These are phyloP conservation scores for Acrossocheilus wenchowensis DNA, from an alignment of 2,797 vertebrate genomes.

Conservation along the genomic window DNA sequence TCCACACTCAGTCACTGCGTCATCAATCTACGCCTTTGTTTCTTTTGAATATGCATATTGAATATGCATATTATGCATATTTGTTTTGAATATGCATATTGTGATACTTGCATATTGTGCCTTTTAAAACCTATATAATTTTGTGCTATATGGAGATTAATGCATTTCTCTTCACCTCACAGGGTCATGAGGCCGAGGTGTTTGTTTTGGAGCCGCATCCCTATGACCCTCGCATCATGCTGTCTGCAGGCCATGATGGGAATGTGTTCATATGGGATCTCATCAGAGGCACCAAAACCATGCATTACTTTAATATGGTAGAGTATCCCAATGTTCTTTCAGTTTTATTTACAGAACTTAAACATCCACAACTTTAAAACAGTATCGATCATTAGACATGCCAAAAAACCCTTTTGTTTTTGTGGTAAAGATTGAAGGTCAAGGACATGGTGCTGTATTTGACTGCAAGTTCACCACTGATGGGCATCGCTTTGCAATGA, in stretches of 20 bases:
- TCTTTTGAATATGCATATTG: no score
- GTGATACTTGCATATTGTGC: no score
- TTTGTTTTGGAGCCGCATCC: conserved; percentile 97
- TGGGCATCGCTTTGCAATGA: conserved; percentile 94
- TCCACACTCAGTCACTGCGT: no score
- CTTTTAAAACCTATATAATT: background rate
- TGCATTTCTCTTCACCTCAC: conserved; percentile 30
- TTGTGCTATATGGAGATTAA: background rate
- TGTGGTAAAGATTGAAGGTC: conserved; percentile 90
- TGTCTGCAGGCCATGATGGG: conserved; percentile 96
- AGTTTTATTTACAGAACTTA: background rate
- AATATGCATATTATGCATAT: no score
- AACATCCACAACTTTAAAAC: background rate
- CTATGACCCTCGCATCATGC: conserved; percentile 92
- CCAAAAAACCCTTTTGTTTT: background rate
- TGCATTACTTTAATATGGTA: conserved; percentile 97
- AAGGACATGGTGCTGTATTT: conserved; percentile 96
- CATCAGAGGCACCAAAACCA: conserved; percentile 86
- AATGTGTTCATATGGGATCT: conserved; percentile 97
- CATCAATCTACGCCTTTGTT: no score
- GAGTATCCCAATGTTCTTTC: conserved; percentile 3
- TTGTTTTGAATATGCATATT: no score
- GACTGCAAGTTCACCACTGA: conserved; percentile 98
- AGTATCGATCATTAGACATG: background rate
- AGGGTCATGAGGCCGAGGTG: conserved; percentile 96